phyloP scores from a whole-genome alignment of 2,113 vertebrate genomes.

The Lamprologus lemairii region DNA sequence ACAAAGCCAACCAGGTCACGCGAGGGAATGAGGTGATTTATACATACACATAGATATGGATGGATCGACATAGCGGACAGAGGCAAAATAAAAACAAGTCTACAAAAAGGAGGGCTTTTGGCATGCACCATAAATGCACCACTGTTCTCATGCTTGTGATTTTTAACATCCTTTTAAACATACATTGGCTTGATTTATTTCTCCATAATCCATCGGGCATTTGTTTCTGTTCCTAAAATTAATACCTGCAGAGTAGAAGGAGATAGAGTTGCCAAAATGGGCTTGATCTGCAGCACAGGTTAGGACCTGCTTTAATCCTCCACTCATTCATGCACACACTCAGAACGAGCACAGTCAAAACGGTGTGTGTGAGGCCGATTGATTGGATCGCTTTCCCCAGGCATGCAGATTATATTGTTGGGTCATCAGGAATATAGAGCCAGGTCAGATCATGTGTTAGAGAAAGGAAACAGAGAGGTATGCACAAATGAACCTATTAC shows the following conservation, averaged over 20 bases:
- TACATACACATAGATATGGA: background rate
- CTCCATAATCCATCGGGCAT: background rate
- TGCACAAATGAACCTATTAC: background rate
- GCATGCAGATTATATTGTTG: slow-evolving; percentile 44
- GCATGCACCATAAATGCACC: background rate
- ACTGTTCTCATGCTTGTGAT: background rate
- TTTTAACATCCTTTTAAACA: background rate
- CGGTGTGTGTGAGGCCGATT: background rate
- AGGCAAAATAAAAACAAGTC: background rate
- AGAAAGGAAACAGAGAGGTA: background rate
- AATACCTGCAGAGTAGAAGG: background rate
- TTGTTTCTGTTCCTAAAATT: background rate
- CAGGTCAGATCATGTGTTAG: background rate
- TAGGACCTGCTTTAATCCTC: background rate
- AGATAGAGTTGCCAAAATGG: background rate
- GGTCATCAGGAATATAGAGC: slow-evolving; percentile 28
- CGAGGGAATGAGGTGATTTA: slow-evolving; percentile 21
- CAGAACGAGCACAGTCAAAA: background rate
- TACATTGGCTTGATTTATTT: background rate
- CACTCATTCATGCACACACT: background rate
- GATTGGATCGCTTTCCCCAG: slow-evolving; percentile 46
- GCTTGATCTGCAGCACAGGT: background rate
- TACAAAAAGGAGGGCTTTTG: background rate
- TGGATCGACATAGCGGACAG: background rate
- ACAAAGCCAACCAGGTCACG: slow-evolving; percentile 52